Evolutionary conservation across 2,888 invertebrate genomes (phyloP), one percentile per base, ranked within the genome.

Genomic region (Conistra vaccinii): DNA sequence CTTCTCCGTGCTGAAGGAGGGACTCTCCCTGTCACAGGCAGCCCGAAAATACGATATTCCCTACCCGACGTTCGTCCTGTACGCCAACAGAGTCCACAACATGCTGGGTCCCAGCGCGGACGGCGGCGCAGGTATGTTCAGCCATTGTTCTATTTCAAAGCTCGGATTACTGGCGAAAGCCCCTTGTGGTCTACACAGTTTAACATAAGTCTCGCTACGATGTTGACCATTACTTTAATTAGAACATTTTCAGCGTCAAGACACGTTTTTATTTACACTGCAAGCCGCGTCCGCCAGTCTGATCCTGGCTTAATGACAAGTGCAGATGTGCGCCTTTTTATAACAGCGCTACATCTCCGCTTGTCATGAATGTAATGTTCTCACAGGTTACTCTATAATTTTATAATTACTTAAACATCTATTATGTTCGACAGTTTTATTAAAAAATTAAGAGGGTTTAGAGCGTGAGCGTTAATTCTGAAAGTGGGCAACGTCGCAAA

Each of bases 1-100:
- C 89, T 98, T 99, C 96, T 98, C 98, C 90, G 99, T 99, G 76
- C 97, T 99, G 85, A 98, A 98, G 93, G 99, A 99, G 93, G 99
- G 99, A 29, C 97, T 99, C 77, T 98, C 98, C 7, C 96, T 99
- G 78, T 98, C 98, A 51, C 99, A 99, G 93, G 99, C 99, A 0
- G 99, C 99, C 32, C 97, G 99, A 89, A 99, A 99, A 95, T 99
- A 98, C 96, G 99, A 99, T 97, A 99, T 99, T 93, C 99, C 99
- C 70, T 99, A 99, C 95, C 99, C 99, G 85, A 99, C 99, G 14
- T 99, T 99, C 94, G 99, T 99, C 84, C 97, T 99, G 69, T 99
- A 99, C 93, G 99, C 99, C 79, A 99, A 99, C 94, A 97, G 99
- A 77, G 99, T 99, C 66, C 99, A 99, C 96, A 99, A 99, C 94